Conservation (phyloP, 1,140 invertebrate genomes). For the Diabrotica virgifera region DNA sequence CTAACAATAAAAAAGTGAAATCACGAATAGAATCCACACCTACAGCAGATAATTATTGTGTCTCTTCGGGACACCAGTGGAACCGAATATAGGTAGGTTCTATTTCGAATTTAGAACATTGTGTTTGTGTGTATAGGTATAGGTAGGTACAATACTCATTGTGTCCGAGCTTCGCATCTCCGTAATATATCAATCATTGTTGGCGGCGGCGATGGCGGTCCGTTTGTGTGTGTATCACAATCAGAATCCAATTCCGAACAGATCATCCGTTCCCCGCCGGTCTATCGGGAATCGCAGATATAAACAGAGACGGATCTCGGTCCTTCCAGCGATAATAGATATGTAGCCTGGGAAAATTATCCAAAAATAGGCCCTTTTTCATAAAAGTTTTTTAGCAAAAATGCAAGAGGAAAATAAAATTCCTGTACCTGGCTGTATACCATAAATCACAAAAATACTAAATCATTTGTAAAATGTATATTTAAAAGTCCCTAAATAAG, state of each 20-base stretch:
- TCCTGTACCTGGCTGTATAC: too few species aligned
- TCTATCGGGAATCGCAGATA: not conserved
- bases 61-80: too few species aligned
- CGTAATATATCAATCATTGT: not conserved
- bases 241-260: constrained; percentile 2
- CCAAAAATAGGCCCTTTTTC: too few species aligned
- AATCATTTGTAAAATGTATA: too few species aligned
- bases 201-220: not conserved
- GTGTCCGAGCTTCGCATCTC: not conserved
- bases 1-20: too few species aligned
- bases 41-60: too few species aligned
- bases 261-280: not conserved
- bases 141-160: not conserved
- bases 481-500: too few species aligned
- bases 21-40: too few species aligned
- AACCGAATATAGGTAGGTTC: not conserved
- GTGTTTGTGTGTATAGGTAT: not conserved
- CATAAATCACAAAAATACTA: too few species aligned
- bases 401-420: too few species aligned
- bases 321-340: not conserved
- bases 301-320: not conserved
- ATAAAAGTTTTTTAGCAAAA: too few species aligned
- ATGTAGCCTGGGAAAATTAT: too few species aligned
- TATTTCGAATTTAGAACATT: not conserved
- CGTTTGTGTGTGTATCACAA: not conserved